Conservation (phyloP, 2,797 vertebrate species). For the Pelochelys cantorii region DNA sequence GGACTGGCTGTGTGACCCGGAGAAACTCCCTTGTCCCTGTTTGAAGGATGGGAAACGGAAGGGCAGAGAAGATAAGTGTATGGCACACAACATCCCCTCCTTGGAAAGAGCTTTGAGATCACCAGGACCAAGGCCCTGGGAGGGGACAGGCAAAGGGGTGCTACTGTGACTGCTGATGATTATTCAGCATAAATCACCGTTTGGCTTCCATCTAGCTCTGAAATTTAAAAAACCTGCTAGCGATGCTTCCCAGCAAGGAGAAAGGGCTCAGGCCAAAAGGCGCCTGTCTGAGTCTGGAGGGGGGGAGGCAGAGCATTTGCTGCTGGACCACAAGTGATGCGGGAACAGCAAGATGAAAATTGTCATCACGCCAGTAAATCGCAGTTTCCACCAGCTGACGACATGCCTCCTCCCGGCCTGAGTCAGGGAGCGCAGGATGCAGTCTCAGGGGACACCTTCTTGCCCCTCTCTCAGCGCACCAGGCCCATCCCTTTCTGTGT, state of each 20-base stretch:
- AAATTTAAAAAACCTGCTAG: neutral
- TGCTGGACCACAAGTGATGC: neutral
- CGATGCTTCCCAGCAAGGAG: neutral
- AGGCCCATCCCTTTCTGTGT: neutral
- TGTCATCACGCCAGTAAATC: neutral
- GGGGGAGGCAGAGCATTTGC: neutral
- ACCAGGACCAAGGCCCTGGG: neutral
- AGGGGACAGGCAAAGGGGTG: neutral
- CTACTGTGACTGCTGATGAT: neutral
- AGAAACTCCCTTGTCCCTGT: neutral
- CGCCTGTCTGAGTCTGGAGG: neutral
- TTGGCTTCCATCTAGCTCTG: neutral
- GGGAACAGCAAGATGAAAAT: neutral
- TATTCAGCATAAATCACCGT: neutral
- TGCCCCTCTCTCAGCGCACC: neutral
- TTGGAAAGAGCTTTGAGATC: neutral
- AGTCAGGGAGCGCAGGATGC: neutral
- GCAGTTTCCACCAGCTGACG: neutral
- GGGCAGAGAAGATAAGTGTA: neutral
- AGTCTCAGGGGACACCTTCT: neutral
- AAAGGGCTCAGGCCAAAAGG: neutral
- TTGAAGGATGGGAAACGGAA: neutral
- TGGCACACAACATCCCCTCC: neutral
- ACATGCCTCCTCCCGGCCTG: neutral
- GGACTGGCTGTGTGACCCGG: neutral